Percentiles rank a stretch among this genome's conserved stretches.
Conservation (phyloP, 2,797 vertebrate species). For the Sebastiscus albofasciatus region DNA sequence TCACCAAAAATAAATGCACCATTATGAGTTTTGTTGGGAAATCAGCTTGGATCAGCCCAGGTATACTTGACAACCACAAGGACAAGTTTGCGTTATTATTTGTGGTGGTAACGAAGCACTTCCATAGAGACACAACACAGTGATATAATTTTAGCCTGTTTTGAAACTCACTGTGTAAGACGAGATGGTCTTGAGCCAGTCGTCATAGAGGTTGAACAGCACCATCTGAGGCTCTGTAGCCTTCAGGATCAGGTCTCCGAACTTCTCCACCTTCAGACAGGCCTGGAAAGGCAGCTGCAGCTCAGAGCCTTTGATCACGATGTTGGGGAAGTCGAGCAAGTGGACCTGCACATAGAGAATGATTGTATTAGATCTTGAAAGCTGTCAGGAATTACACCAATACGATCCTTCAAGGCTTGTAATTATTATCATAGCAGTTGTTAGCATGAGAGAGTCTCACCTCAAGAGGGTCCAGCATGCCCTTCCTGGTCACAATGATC, state of each 20-base stretch:
- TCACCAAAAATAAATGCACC: background rate
- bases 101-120: background rate
- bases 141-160: background rate
- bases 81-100: background rate
- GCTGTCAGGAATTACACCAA: fast-evolving
- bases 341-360: slow-evolving; percentile 87
- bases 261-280: slow-evolving; percentile 99
- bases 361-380: background rate
- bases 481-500: slow-evolving; percentile 99
- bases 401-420: background rate
- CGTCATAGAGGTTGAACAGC: slow-evolving; percentile 98
- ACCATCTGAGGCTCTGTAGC: slow-evolving; percentile 99
- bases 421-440: background rate
- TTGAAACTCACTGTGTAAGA: slow-evolving; percentile 93
- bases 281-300: slow-evolving; percentile 99
- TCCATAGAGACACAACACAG: background rate
- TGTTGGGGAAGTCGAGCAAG: slow-evolving; percentile 99
- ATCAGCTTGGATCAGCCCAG: background rate
- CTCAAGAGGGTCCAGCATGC: slow-evolving; percentile 99
- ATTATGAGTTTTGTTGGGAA: background rate
- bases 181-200: slow-evolving; percentile 99
- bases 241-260: slow-evolving; percentile 98
- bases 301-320: slow-evolving; percentile 99
- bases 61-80: background rate
- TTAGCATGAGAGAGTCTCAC: slow-evolving; percentile 68